Evolutionary conservation across 2,797 vertebrate genomes (phyloP).

Genomic region (Luscinia luscinia): DNA sequence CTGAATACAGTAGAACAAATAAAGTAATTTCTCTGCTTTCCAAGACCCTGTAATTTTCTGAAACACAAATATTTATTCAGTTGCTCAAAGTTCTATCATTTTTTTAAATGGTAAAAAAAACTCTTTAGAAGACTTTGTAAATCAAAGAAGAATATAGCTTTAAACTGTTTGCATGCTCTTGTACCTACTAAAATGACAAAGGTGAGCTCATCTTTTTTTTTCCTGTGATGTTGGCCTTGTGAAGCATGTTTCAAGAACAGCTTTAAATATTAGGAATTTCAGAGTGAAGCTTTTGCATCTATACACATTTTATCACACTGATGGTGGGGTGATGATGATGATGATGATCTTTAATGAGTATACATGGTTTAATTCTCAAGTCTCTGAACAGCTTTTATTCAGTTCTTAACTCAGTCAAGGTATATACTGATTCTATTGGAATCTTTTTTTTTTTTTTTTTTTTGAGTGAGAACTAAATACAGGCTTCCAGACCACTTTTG

Average conservation of each 20-base stretch:
- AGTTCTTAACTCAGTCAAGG: conserved; percentile 54
- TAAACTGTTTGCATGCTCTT: conserved; percentile 77
- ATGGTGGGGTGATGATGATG: conserved; percentile 59
- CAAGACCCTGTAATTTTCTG: conserved; percentile 47
- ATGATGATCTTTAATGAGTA: conserved; percentile 60
- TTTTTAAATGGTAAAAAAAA: conserved; percentile 56
- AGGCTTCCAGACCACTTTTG: conserved; percentile 35
- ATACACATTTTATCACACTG: conserved; percentile 56
- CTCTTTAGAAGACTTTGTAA: conserved; percentile 58
- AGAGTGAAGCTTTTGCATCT: conserved; percentile 67
- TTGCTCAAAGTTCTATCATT: conserved; percentile 58
- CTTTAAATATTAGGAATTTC: conserved; percentile 68
- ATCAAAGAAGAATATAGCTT: conserved; percentile 80
- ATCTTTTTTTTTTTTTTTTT: background rate
- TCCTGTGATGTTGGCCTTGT: conserved; percentile 75
- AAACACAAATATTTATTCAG: conserved; percentile 51
- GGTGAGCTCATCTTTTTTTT: conserved; percentile 74
- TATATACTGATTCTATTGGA: background rate
- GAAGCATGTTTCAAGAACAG: conserved; percentile 76
- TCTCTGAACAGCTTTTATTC: conserved; percentile 59
- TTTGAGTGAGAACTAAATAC: conserved; percentile 62
- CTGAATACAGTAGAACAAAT: conserved; percentile 31
- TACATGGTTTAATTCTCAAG: conserved; percentile 40
- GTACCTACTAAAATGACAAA: conserved; percentile 74
- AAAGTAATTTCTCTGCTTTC: conserved; percentile 46